These are phyloP conservation scores for Chromis chromis DNA, from an alignment of 2,797 vertebrate genomes.

Conservation along the genomic window DNA sequence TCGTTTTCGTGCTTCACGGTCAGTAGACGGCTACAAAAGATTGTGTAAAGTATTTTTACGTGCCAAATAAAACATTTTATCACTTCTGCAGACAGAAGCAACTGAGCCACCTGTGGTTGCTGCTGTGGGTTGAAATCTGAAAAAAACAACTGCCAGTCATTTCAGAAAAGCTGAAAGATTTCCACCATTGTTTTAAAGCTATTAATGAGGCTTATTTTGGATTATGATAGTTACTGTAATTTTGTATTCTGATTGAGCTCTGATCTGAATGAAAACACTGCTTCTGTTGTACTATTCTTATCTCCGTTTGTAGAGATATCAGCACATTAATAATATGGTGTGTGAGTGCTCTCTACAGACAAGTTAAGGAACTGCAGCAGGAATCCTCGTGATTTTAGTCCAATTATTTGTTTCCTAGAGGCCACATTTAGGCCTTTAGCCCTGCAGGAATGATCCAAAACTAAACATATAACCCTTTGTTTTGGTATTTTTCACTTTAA, in stretches of 20 bases:
- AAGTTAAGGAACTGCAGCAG: slow-evolving; percentile 22
- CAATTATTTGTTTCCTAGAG: neutral
- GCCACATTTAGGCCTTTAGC: neutral
- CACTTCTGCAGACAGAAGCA: neutral
- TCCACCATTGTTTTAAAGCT: neutral
- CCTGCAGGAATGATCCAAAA: neutral
- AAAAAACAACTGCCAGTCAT: neutral
- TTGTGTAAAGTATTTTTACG: neutral
- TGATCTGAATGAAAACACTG: neutral
- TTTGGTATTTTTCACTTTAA: too few species aligned
- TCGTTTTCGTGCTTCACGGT: neutral
- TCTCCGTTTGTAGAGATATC: neutral
- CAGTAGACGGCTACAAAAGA: neutral
- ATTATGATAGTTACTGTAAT: neutral
- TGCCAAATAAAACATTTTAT: neutral
- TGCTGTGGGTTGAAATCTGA: neutral
- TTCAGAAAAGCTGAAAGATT: neutral
- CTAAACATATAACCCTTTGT: neutral
- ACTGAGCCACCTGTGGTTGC: neutral
- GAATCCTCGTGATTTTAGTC: neutral
- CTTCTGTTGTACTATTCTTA: neutral
- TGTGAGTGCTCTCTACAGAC: slow-evolving; percentile 58
- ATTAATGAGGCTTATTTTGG: neutral
- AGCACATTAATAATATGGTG: neutral
- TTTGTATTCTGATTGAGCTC: neutral